Evolutionary conservation across 2,797 vertebrate genomes (phyloP), one percentile per base, ranked within the genome.

Genomic region (Aeoliscus strigatus): DNA sequence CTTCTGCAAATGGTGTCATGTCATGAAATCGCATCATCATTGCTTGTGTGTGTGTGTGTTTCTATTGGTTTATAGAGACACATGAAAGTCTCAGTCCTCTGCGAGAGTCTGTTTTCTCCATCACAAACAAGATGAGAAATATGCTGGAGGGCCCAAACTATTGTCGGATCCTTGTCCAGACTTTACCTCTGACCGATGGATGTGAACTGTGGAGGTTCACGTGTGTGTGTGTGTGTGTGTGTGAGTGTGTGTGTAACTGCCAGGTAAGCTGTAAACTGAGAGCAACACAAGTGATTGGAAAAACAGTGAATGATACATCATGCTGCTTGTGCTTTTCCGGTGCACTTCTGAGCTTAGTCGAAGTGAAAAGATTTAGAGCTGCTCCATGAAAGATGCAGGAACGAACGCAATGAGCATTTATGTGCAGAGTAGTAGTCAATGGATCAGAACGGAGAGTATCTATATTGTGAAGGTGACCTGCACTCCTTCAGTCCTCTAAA

Each of bases 61-160:
- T 71, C 27, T 52, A 49, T 46, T 52, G 56, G 50, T 84, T 81
- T 74, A 80, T 68, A 38, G 37, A 57, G 53, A 80, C 84, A 87
- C 87, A 84, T 86, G 58, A 86, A 87, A 82, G 78, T 35, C 39
- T 41, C 34, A 12, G 42, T 36, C 29, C 16, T 2, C 30, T 56
- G 53, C 64, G 63, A 65, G 59, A 61, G 47, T 76, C 83, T 83
- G 83, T 14, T 66, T 69, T 67, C 61, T 60, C 54, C 77, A 79
- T 81, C 66, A 63, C 64, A 74, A 64, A 66, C 43, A 57, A 23
- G 49, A 63, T 25, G 50, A 35, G 32, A 59, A 67, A 33, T 35
- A 62, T 53, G 48, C 41, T 36, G 45, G 36, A 41, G n/a, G n/a
- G n/a, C n/a, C n/a, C n/a, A 24, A 15, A 29, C 27, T 6, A 39